Conservation (phyloP, 2,888 invertebrate genomes). For the Auanema freiburgensis region DNA sequence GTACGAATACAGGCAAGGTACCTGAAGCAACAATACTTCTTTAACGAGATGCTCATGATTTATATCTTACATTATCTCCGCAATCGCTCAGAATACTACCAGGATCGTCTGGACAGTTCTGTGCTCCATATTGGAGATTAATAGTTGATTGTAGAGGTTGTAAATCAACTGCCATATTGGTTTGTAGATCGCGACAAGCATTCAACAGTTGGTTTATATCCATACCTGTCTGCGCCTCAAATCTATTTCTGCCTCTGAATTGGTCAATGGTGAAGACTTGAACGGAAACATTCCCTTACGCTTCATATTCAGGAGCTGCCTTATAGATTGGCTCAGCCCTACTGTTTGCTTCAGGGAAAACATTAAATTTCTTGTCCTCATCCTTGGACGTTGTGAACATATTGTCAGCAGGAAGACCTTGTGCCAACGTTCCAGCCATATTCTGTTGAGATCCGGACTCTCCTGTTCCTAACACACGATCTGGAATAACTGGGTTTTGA, state of each 20-base stretch:
- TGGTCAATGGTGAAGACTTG: too few relatives aligned
- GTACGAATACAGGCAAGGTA: constrained; percentile 58
- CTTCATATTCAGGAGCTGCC: constrained; percentile 51
- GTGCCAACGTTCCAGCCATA: constrained; percentile 47
- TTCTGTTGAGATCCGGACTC: constrained; percentile 52
- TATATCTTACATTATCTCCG: constrained; percentile 52
- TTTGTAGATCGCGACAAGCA: constrained; percentile 55
- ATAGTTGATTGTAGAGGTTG: constrained; percentile 53
- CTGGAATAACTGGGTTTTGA: constrained; percentile 26
- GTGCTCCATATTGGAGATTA: constrained; percentile 42
- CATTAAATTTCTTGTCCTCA: constrained; percentile 62
- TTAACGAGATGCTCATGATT: neutral
- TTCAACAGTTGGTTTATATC: constrained; percentile 56
- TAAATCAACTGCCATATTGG: constrained; percentile 49
- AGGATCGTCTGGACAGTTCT: constrained; percentile 59
- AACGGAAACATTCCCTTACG: constrained; percentile 29
- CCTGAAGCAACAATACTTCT: constrained; percentile 16
- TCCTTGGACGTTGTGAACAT: constrained; percentile 62
- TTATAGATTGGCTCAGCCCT: constrained; percentile 57
- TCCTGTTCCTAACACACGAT: constrained; percentile 56
- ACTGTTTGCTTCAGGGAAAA: constrained; percentile 59
- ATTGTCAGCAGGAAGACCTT: constrained; percentile 59
- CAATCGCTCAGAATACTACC: constrained; percentile 54
- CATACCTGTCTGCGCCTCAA: constrained; percentile 56
- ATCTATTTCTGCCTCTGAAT: constrained; percentile 50